Conservation (phyloP, 2,113 vertebrate genomes). For the Rafetus swinhoei region DNA sequence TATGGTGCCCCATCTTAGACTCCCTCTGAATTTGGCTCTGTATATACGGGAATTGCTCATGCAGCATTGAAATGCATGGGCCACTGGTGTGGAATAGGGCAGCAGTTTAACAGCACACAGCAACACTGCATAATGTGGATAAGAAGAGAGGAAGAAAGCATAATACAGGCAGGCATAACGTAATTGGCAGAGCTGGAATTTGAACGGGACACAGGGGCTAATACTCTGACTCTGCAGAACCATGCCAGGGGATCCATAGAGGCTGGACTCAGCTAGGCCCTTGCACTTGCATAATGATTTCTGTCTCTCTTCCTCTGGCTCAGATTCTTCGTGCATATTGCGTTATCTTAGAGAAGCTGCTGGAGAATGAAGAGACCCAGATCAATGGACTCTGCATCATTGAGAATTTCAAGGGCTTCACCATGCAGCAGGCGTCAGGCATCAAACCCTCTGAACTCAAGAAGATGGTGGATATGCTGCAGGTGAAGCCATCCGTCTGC, state of each 20-base stretch:
- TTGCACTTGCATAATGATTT: not conserved
- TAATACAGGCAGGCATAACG: not conserved
- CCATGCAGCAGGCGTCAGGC: slow-evolving; percentile 95
- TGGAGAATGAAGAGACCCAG: slow-evolving; percentile 97
- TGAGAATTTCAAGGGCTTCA: slow-evolving; percentile 98
- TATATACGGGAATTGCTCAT: not conserved
- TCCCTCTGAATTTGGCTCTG: not conserved
- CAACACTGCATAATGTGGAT: not conserved
- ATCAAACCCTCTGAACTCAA: slow-evolving; percentile 94
- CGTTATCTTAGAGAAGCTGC: slow-evolving; percentile 93
- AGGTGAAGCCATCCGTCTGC: slow-evolving; percentile 78
- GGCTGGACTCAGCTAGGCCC: not conserved
- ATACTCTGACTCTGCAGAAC: not conserved
- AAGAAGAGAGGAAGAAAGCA: not conserved
- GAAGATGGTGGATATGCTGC: slow-evolving; percentile 99
- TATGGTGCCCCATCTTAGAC: not conserved
- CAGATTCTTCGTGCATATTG: slow-evolving; percentile 97
- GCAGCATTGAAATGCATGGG: accelerated
- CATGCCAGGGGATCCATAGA: not conserved
- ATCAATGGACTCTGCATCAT: slow-evolving; percentile 98
- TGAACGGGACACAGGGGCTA: not conserved
- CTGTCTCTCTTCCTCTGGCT: not conserved
- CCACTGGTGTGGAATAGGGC: not conserved
- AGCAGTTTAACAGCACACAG: not conserved
- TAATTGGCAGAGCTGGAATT: not conserved